Evolutionary conservation across 2,113 vertebrate species (phyloP).

Genomic region (Dipodomys stephensi): DNA sequence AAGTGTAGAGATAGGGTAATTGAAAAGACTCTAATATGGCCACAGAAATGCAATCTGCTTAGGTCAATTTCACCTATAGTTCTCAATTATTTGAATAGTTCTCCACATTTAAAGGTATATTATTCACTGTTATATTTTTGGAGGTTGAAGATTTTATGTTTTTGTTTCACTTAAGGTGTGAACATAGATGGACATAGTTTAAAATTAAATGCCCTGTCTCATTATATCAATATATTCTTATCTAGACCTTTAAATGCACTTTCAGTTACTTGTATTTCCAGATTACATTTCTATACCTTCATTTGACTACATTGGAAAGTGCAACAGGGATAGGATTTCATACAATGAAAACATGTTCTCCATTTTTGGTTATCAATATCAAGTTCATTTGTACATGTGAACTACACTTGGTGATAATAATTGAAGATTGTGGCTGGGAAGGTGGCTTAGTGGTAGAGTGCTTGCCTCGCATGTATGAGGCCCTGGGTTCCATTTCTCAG

Average conservation of each 20-base stretch:
- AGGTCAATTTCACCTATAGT: background rate
- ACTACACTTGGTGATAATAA: background rate
- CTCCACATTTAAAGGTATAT: background rate
- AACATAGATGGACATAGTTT: background rate
- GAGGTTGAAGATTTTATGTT: background rate
- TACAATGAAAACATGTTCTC: background rate
- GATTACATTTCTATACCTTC: background rate
- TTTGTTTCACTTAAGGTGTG: constrained; percentile 24
- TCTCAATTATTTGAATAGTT: background rate
- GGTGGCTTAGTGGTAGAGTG: no score
- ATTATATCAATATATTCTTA: no score
- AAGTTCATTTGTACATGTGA: background rate
- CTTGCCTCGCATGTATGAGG: no score
- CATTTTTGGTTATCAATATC: background rate
- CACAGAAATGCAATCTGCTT: background rate
- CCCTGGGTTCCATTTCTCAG: no score
- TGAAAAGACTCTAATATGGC: background rate
- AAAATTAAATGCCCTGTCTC: background rate
- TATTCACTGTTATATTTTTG: background rate
- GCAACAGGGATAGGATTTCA: background rate
- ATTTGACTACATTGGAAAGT: background rate
- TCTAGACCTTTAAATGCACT: background rate
- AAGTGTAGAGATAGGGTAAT: background rate
- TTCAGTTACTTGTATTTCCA: background rate
- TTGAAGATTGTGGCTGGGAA: background rate